Base-by-base conservation (phyloP, 1,140 invertebrate genomes). In the Thaumetopoea pityocampa region DNA sequence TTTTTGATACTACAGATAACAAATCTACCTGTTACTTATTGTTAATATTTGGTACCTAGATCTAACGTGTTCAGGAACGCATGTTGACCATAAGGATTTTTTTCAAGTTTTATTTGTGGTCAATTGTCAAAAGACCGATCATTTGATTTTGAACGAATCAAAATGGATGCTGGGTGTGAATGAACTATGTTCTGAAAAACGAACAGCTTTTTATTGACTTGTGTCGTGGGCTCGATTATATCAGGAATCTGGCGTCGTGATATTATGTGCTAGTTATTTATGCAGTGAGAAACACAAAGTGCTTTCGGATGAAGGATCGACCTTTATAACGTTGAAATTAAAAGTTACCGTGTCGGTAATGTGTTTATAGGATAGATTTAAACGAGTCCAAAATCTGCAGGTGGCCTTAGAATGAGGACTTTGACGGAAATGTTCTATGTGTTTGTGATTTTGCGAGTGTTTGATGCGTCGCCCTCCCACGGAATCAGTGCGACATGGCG, bases 161-260 rank as follows among this genome's bases (percentile, higher is more conserved):
- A 85, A 85, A 85, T 85, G 83, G 83, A 85, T 84, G 83, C 83
- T 85, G 83, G 83, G 83, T 85, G 83, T 85, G 83, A 85, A 85
- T 85, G 80, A 85, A 85, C 82, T 85, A 78, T 76, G 67, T 81
- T 69, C 71, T 83, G 77, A 81, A 84, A 82, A 85, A 85, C 82
- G 77, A 83, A 74, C 79, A 85, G 79, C 77, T 79, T 78, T 79
- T 78, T 79, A 78, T 72, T 60, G 64, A 81, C 68, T 81, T 80
- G 74, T 85, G 77, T 79, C 73, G 80, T 77, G 73, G 67, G 60
- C 70, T 67, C 67, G 68, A 77, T 80, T 64, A 60, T 67, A 67
- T 78, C 58, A 66, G 71, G 67, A 80, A 73, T 81, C 67, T 73
- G 71, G 67, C 65, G 62, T 81, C 52, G 64, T 41, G 59, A 64